Conservation (phyloP, 35 echinoderm and acorn worm species). For the Holothuria glaberrima region DNA sequence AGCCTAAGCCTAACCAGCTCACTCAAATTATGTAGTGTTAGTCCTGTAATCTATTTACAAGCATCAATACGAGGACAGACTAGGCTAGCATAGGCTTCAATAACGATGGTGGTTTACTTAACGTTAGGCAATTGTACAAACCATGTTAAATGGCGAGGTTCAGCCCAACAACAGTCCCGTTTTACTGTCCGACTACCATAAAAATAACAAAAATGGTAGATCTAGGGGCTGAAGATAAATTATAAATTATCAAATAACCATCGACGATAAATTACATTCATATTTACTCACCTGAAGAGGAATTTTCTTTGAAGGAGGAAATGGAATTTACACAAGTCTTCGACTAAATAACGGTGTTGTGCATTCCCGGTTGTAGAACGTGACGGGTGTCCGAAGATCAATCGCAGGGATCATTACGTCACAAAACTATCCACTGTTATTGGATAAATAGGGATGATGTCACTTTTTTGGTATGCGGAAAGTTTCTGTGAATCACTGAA, state of each 20-base stretch:
- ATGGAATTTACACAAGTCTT: slow-evolving; percentile 16
- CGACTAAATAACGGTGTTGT: background rate
- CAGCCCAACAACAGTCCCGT: slow-evolving; percentile 10
- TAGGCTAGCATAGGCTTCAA: too few relatives aligned
- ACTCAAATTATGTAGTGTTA: too few relatives aligned
- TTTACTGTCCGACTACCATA: background rate
- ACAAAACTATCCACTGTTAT: slow-evolving; percentile 27
- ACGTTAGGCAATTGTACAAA: too few relatives aligned
- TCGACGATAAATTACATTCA: too few relatives aligned
- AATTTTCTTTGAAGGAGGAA: slow-evolving; percentile 57
- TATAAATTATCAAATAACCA: too few relatives aligned
- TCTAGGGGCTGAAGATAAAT: too few relatives aligned
- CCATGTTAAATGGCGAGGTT: slow-evolving; percentile 8
- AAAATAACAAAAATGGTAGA: too few relatives aligned
- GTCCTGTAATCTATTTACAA: too few relatives aligned
- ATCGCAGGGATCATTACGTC: slow-evolving; percentile 36
- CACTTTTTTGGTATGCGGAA: slow-evolving; percentile 50
- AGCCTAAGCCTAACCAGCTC: too few relatives aligned
- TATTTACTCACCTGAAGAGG: slow-evolving; percentile 23
- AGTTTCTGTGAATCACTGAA: slow-evolving; percentile 57
- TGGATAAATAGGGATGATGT: slow-evolving; percentile 39
- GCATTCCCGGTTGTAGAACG: slow-evolving; percentile 46
- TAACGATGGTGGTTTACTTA: too few relatives aligned
- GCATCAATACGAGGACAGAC: too few relatives aligned
- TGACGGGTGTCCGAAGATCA: slow-evolving; percentile 60